phyloP scores from a whole-genome alignment of 1,140 invertebrate species.

The Ctenoplectra terminalis region DNA sequence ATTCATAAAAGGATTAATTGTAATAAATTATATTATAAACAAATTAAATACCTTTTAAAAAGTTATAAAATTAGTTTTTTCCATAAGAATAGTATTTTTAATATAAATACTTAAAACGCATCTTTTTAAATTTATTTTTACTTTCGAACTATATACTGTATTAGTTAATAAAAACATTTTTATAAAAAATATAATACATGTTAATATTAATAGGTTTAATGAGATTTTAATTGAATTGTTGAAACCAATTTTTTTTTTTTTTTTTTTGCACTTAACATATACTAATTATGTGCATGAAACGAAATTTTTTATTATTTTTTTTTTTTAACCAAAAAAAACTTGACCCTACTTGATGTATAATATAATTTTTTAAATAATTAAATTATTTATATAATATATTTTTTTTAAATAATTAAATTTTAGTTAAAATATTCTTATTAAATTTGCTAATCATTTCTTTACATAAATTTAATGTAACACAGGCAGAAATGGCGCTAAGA shows the following conservation, averaged over 20 bases:
- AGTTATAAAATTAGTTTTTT: conserved; percentile 16
- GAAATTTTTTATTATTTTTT: no score
- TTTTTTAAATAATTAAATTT: background rate
- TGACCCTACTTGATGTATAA: no score
- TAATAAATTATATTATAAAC: conserved; percentile 24
- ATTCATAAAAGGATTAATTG: conserved; percentile 29
- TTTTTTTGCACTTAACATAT: no score
- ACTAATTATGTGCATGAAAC: no score
- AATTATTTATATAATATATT: background rate
- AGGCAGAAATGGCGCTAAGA: conserved; percentile 96
- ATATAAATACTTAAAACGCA: background rate
- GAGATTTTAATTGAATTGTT: no score
- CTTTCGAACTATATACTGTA: conserved; percentile 12
- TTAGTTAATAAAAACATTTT: conserved; percentile 7
- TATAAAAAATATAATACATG: background rate
- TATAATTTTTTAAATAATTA: background rate
- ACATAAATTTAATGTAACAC: conserved; percentile 76
- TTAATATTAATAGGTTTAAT: no score
- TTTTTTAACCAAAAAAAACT: no score
- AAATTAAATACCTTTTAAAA: conserved; percentile 24
- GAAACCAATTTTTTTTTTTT: no score
- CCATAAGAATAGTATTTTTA: conserved; percentile 11
- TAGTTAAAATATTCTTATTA: background rate
- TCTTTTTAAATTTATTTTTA: conserved; percentile 10
- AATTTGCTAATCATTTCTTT: no score